These are phyloP conservation scores for Neolamprologus falcicula DNA, from an alignment of 2,113 vertebrate genomes.

Conservation along the genomic window DNA sequence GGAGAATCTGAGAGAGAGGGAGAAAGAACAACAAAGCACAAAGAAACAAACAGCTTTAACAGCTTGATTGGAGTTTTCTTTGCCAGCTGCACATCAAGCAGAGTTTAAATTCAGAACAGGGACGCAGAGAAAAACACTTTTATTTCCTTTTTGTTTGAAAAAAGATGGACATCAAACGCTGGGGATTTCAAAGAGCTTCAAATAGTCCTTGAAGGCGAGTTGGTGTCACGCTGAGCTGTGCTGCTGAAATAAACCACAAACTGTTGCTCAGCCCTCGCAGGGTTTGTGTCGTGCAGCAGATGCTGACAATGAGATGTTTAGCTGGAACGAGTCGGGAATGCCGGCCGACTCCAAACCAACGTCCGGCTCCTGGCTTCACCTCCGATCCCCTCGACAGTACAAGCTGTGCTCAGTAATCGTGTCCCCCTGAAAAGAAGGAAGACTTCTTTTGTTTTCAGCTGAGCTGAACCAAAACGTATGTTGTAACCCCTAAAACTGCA, in stretches of 20 bases:
- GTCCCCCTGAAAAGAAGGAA: background rate
- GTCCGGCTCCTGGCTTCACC: background rate
- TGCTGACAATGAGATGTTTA: background rate
- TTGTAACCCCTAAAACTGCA: background rate
- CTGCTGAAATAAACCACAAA: constrained; percentile 27
- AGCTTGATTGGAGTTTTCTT: background rate
- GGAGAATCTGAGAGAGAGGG: background rate
- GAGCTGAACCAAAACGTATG: background rate
- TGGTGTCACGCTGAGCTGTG: background rate
- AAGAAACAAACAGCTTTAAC: background rate
- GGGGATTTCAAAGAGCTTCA: constrained; percentile 34
- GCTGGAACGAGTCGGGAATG: background rate
- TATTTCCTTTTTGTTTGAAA: background rate
- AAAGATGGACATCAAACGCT: constrained; percentile 20
- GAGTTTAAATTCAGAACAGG: background rate
- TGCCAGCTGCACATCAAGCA: background rate
- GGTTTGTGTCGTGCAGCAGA: background rate
- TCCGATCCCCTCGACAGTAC: fast-evolving
- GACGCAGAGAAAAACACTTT: background rate
- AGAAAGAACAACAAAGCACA: background rate
- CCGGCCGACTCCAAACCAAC: background rate
- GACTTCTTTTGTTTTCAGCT: background rate
- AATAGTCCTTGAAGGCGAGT: constrained; percentile 8
- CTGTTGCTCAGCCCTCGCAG: background rate
- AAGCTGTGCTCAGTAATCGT: background rate